Evolutionary conservation across 2,888 invertebrate genomes (phyloP), one percentile per base, ranked within the genome.

Genomic region (Gandaritis pyraliata): DNA sequence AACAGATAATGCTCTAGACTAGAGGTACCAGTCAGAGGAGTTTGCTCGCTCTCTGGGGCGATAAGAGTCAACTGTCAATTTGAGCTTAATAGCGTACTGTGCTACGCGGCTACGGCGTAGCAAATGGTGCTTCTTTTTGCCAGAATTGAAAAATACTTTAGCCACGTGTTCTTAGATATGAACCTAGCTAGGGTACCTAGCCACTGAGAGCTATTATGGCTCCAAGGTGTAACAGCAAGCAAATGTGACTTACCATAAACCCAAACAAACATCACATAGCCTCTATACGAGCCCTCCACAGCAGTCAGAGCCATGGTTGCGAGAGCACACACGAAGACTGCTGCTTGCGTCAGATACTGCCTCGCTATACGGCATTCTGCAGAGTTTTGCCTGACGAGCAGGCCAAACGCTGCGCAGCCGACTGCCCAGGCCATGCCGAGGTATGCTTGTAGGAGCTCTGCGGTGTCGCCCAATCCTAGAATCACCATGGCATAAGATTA

Each of bases 281-380:
- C 96, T 73, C 95, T 94, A 72, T 95, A 95, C 64, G 95, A 95
- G 57, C 95, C 96, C 69, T 95, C 95, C 16, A 96, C 95, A 0
- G 95, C 95, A 0, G 96, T 95, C 33, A 96, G 93, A 1, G 96
- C 96, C 81, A 96, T 93, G 46, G 96, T 96, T 50, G 96, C 95
- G 45, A 96, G 86, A 4, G 95, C 96, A 76, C 96, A 96, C 78
- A 96, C 95, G 77, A 96, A 95, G 41, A 96, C 95, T 0, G 96
- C 96, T 0, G 96, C 95, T 82, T 96, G 95, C 56, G 96, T 96
- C 45, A 97, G 93, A 85, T 97, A 97, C 83, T 97, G 97, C 54
- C 97, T 93, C 0, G 96, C 96, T 60, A 97, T 96, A 51, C 96
- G 93, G 81, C 97, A 97, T 80, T 97, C 97, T 13, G 95, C 95